Base-by-base conservation (phyloP, 2,113 vertebrate species). In the Rhinopomastus cyanomelas region DNA sequence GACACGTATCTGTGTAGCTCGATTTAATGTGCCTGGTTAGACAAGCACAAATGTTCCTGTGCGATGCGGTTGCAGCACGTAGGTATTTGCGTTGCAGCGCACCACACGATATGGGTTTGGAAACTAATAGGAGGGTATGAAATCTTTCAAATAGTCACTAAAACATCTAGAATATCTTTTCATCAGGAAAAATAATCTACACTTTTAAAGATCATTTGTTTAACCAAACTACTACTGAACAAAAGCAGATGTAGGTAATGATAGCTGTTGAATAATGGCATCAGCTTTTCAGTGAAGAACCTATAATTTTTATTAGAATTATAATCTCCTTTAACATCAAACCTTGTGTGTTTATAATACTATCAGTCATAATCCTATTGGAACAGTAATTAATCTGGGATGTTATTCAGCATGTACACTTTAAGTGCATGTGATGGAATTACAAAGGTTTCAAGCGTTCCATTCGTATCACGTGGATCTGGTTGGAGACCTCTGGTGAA, bases 1-100 rank as follows among this genome's bases (percentile, higher is more conserved):
- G 29, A 80, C 87, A 93, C 75, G 6, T 52, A 87, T 87, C 85
- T 73, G 67, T 85, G 93, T 39, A 89, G 94, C 89, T 94, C 91
- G 32, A 12, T 92, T 94, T 44, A 56, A 51, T 48, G 67, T 55
- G 56, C 74, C 86, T 66, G 87, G 30, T 83, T 32, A 56, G 80
- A 92, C 25, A 53, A 79, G 74, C 81, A 68, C 84, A 65, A 66
- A 51, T 18, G 3, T n/a, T 87, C 83, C n/a, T 12, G 4, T 32
- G 89, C 84, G 14, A 8, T 7, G 29, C 27, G 21, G 48, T 37
- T 53, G 59, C 57, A 56, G 53, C 30, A 25, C n/a, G 32, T 2
- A 82, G 81, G 26, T 36, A 19, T 44, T n/a, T 59, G 25, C 90
- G 67, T 34, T 42, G 32, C 39, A 65, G 9, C 11, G 2, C 22